Conservation (phyloP, 2,888 invertebrate genomes). For the Glaucopsyche alexis region DNA sequence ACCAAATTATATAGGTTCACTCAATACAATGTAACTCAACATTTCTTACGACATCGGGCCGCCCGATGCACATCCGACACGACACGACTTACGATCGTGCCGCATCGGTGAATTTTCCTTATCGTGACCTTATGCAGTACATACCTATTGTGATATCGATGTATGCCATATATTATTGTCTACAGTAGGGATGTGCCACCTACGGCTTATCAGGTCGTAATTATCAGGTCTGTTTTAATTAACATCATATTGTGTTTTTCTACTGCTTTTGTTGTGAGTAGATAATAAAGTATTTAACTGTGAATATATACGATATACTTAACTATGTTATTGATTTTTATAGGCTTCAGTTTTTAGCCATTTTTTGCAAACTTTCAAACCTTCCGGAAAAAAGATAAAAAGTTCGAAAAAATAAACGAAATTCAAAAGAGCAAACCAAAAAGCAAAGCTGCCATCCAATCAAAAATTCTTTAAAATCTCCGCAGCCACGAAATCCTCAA, state of each 20-base stretch:
- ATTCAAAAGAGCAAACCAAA: not conserved
- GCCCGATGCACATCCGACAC: no score
- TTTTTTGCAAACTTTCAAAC: not conserved
- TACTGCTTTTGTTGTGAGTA: not conserved
- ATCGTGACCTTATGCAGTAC: slow-evolving; percentile 22
- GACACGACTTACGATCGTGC: not conserved
- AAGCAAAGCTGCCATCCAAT: slow-evolving; percentile 13
- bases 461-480: slow-evolving; percentile 22
- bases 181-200: slow-evolving; percentile 13
- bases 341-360: no score
- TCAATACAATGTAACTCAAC: no score
- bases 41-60: no score
- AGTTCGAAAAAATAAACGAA: no score
- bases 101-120: slow-evolving; percentile 14
- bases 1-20: no score
- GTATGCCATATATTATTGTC: slow-evolving; percentile 22
- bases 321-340: no score
- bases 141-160: slow-evolving; percentile 21
- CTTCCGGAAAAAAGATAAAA: not conserved
- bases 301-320: not conserved
- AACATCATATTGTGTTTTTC: no score
- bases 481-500: slow-evolving; percentile 25
- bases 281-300: not conserved
- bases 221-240: not conserved
- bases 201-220: not conserved